Conservation (phyloP, 1,140 invertebrate genomes). For the Neuroterus valhalla region DNA sequence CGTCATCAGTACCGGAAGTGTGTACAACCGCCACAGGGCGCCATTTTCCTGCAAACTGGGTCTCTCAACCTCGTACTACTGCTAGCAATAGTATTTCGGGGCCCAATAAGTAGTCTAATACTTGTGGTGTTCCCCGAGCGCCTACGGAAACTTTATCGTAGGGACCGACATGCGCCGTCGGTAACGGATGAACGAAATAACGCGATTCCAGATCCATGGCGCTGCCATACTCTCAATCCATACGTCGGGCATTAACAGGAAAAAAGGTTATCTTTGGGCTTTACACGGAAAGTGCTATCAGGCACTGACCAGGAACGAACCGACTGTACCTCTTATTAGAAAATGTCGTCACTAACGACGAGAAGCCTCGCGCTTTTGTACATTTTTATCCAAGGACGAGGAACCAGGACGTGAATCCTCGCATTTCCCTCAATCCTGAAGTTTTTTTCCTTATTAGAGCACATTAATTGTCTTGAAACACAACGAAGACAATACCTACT, state of each 20-base stretch:
- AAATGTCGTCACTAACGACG: conserved; percentile 41
- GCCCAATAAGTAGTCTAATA: conserved; percentile 66
- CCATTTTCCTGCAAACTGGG: conserved; percentile 78
- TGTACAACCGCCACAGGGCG: conserved; percentile 77
- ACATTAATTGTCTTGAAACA: not conserved
- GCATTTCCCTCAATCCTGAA: not conserved
- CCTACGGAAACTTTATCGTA: not conserved
- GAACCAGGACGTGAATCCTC: not conserved
- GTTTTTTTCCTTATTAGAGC: not conserved
- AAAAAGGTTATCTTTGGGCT: conserved; percentile 10
- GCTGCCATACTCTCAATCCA: conserved; percentile 7
- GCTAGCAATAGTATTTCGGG: conserved; percentile 75
- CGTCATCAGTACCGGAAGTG: conserved; percentile 79
- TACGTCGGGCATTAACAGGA: conserved; percentile 2
- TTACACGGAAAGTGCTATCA: not conserved
- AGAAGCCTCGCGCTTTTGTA: conserved; percentile 39
- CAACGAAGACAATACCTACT: not conserved
- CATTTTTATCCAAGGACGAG: conserved; percentile 35
- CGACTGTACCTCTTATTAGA: conserved; percentile 32
- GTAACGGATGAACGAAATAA: not conserved
- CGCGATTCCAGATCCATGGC: not conserved
- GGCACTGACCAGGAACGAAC: not conserved
- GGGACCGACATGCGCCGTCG: not conserved
- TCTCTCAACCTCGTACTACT: conserved; percentile 78
- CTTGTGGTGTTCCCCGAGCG: conserved; percentile 60